Evolutionary conservation across 2,797 vertebrate species (phyloP).

Genomic region (Galaxias olidus): DNA sequence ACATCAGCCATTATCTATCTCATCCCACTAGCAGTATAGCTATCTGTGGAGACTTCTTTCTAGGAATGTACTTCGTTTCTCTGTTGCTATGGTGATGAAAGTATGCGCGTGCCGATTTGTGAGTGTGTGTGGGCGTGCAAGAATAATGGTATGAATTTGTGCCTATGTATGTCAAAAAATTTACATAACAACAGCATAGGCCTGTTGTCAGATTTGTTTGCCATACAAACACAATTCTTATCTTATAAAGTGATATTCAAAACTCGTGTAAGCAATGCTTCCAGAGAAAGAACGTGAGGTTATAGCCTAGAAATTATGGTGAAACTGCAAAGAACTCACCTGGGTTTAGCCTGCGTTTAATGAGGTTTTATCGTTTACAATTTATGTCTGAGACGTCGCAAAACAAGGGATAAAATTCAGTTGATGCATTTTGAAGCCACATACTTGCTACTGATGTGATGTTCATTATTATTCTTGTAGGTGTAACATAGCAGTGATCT

Average conservation of each 20-base stretch:
- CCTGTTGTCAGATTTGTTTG: neutral
- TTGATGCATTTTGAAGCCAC: too few relatives aligned
- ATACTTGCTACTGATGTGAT: neutral
- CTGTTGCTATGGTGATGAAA: neutral
- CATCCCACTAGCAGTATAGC: neutral
- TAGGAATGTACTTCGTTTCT: neutral
- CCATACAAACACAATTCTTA: neutral
- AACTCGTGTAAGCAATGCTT: neutral
- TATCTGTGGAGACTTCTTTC: neutral
- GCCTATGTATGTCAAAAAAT: neutral
- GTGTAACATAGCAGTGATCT: conserved; percentile 97
- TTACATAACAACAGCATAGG: neutral
- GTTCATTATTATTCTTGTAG: conserved; percentile 61
- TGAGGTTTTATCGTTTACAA: too few relatives aligned
- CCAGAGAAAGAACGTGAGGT: too few relatives aligned
- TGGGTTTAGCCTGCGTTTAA: too few relatives aligned
- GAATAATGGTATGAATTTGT: too few relatives aligned
- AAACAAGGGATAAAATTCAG: too few relatives aligned
- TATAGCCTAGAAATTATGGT: too few relatives aligned
- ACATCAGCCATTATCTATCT: neutral
- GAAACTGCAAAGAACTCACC: too few relatives aligned
- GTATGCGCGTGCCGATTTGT: too few relatives aligned
- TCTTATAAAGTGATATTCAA: neutral
- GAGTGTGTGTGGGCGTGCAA: neutral
- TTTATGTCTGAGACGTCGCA: too few relatives aligned